Base-by-base conservation (phyloP, 2,797 vertebrate genomes). In the Acestrorhynchus altus region DNA sequence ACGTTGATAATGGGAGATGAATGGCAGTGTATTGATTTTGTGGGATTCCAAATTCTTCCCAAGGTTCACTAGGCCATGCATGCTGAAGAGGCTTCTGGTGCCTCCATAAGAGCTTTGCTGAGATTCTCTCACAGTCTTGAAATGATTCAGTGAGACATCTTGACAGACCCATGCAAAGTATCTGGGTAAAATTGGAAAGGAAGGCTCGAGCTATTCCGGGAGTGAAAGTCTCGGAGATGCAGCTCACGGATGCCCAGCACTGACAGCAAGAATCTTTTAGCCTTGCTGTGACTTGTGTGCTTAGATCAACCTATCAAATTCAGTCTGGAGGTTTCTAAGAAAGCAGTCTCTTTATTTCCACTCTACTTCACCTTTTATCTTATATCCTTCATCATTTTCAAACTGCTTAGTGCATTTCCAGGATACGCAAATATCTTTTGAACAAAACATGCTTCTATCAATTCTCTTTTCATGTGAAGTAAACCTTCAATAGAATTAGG, bases 221-320 rank as follows among this genome's bases (percentile, higher is more conserved):
- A 44, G 56, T 64, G 42, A 74, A 74, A 71, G 52, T 10, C 71
- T 63, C 9, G 2, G 64, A 74, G 47, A 64, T 72, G 39, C 24
- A 51, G 68, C 70, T 76, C 69, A 42, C 16, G 22, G 51, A 60
- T 26, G 22, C 26, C 4, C 3, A 20, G 52, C 70, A 31, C 56
- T 85, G 73, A 80, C 79, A 75, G 73, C 40, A 42, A 70, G 64
- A 77, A 78, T 18, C 76, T 77, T 83, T 78, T 81, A 82, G 52
- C 78, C 73, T 73, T 64, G n/a, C 67, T 74, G 24, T 84, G 74
- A 80, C 80, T 77, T 60, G 60, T 79, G 56, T 71, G 31, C 60
- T 80, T 60, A 42, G 72, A 77, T 79, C 71, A 59, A 67, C 70
- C 76, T 81, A 74, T 86, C 83, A 81, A 28, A 44, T 79, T 79